Conservation (phyloP, 2,113 vertebrate genomes). For the Festucalex cinctus region DNA sequence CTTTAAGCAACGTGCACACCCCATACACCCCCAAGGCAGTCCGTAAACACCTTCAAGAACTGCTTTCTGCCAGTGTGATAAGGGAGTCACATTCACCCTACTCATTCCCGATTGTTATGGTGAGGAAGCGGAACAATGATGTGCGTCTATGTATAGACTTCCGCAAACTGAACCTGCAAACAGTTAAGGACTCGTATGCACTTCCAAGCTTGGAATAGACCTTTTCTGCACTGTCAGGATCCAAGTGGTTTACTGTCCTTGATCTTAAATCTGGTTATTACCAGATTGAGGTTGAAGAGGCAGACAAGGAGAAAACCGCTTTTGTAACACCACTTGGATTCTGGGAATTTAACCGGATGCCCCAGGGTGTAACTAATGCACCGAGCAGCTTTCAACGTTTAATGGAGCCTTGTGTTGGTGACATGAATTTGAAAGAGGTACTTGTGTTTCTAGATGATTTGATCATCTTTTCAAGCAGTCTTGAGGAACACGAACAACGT, state of each 20-base stretch:
- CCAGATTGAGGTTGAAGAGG: neutral
- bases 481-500: no score
- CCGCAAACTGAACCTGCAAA: slow-evolving; percentile 3
- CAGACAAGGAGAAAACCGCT: neutral
- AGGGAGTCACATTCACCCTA: neutral
- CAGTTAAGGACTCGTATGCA: neutral
- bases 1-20: neutral
- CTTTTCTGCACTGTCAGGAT: neutral
- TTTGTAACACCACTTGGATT: slow-evolving; percentile 1
- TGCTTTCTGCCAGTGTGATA: neutral
- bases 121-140: neutral
- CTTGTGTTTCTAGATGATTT: no score
- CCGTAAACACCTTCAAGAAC: neutral
- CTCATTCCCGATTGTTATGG: neutral
- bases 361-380: no score
- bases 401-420: no score
- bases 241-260: slow-evolving; percentile 1
- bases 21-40: slow-evolving; percentile 1
- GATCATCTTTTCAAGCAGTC: no score
- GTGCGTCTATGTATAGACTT: neutral
- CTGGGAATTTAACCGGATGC: no score
- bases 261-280: no score
- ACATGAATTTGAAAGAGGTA: no score
- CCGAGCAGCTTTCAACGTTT: no score
- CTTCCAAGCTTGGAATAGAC: no score